Conservation (phyloP, 2,888 invertebrate species). For the Aleiodes alternator region DNA sequence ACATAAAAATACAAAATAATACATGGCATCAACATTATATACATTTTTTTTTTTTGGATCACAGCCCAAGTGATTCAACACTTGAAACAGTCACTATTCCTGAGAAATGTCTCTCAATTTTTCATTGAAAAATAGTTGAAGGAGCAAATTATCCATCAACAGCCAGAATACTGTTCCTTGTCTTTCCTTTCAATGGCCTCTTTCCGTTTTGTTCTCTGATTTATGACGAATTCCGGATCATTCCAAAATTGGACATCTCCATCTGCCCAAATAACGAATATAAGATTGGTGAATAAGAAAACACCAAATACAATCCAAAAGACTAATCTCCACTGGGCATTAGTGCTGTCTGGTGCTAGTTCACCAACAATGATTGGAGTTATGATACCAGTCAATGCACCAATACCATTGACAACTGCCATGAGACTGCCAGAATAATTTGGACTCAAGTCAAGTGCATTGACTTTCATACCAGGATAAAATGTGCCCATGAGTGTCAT, state of each 20-base stretch:
- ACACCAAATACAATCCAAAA: constrained; percentile 88
- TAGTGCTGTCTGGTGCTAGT: constrained; percentile 75
- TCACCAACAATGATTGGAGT: constrained; percentile 83
- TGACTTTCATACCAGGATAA: constrained; percentile 77
- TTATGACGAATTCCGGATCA: constrained; percentile 75
- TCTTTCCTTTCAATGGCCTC: constrained; percentile 5
- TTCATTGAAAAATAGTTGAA: background rate
- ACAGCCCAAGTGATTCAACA: background rate
- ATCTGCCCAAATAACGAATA: constrained; percentile 84
- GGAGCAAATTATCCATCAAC: background rate
- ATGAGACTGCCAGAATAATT: constrained; percentile 76
- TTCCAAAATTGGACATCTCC: constrained; percentile 89
- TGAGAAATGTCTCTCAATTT: background rate
- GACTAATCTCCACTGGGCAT: constrained; percentile 84
- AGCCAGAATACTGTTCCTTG: constrained; percentile 6
- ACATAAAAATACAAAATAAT: constrained; percentile 16
- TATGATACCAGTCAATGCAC: constrained; percentile 83
- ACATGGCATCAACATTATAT: constrained; percentile 11
- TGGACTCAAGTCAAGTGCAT: constrained; percentile 75
- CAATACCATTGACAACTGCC: constrained; percentile 80
- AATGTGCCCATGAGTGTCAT: constrained; percentile 77
- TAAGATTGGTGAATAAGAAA: constrained; percentile 81
- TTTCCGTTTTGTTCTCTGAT: constrained; percentile 18
- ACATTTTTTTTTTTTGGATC: constrained; percentile 16
- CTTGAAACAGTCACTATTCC: constrained; percentile 8